Evolutionary conservation across 35 echinoderm and acorn worm genomes (phyloP).

Genomic region (Ophioderma brevispina): DNA sequence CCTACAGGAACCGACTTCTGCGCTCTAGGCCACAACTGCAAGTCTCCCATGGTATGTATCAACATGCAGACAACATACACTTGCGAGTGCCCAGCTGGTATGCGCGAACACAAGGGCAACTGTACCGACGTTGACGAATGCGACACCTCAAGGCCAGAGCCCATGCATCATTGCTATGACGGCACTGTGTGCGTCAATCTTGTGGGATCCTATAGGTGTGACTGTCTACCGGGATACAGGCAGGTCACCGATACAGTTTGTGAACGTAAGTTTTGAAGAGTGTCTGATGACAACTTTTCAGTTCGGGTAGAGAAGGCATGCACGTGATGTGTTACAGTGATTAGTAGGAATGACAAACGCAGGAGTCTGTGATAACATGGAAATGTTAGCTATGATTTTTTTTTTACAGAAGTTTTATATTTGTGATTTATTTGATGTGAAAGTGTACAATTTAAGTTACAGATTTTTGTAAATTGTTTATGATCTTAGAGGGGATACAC

Average conservation of each 20-base stretch:
- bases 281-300: too few relatives aligned
- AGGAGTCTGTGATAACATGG: too few relatives aligned
- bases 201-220: slow-evolving; percentile 61
- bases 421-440: too few relatives aligned
- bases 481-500: too few relatives aligned
- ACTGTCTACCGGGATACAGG: slow-evolving; percentile 71
- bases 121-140: slow-evolving; percentile 89
- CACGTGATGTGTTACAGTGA: too few relatives aligned
- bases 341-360: too few relatives aligned
- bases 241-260: slow-evolving; percentile 64
- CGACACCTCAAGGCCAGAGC: neutral
- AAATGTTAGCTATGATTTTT: too few relatives aligned
- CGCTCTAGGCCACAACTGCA: slow-evolving; percentile 52
- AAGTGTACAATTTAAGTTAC: too few relatives aligned
- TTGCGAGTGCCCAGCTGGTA: slow-evolving; percentile 78
- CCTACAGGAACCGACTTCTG: slow-evolving; percentile 78
- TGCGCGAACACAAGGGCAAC: slow-evolving; percentile 39
- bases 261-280: slow-evolving; percentile 79
- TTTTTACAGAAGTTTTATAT: too few relatives aligned
- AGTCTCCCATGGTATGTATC: slow-evolving; percentile 72
- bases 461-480: too few relatives aligned
- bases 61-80: slow-evolving; percentile 61
- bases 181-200: slow-evolving; percentile 80
- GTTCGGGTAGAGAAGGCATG: too few relatives aligned
- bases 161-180: slow-evolving; percentile 70